A percentile compares a stretch with the other conserved stretches of the same genome.
Conservation (phyloP, 2,113 vertebrate species). For the Toxotes jaculatrix region DNA sequence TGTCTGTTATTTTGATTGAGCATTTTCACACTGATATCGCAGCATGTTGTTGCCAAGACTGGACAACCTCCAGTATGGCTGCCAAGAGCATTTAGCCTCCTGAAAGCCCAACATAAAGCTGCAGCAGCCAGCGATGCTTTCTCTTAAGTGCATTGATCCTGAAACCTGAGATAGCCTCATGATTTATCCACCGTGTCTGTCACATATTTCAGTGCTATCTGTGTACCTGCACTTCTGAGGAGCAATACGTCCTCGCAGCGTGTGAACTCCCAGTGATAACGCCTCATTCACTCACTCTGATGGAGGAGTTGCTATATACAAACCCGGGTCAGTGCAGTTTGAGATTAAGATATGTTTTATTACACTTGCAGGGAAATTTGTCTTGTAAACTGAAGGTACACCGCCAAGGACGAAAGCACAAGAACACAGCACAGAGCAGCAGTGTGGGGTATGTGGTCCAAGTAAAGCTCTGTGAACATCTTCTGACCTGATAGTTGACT, state of each 20-base stretch:
- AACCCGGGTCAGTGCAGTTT: slow-evolving; percentile 37
- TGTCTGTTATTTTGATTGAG: not conserved
- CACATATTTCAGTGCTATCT: slow-evolving; percentile 65
- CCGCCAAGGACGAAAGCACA: not conserved
- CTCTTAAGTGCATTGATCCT: slow-evolving; percentile 40
- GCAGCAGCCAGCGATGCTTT: slow-evolving; percentile 12
- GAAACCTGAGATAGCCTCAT: slow-evolving; percentile 33
- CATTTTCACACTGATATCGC: not conserved
- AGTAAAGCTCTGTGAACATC: not conserved
- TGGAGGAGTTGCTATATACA: slow-evolving; percentile 35
- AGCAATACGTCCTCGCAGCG: slow-evolving; percentile 34
- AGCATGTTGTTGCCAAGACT: slow-evolving; percentile 7
- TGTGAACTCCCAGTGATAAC: slow-evolving; percentile 45
- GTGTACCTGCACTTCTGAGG: slow-evolving; percentile 37
- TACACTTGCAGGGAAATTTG: slow-evolving; percentile 23
- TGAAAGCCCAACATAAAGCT: slow-evolving; percentile 26
- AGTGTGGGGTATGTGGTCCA: too few species aligned
- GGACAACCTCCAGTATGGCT: slow-evolving; percentile 15
- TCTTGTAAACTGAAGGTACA: slow-evolving; percentile 27
- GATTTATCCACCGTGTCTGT: slow-evolving; percentile 55
- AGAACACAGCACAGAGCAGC: not conserved
- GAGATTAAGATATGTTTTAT: slow-evolving; percentile 58
- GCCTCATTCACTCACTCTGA: slow-evolving; percentile 52
- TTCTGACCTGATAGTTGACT: not conserved
- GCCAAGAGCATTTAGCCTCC: slow-evolving; percentile 22